Conservation (phyloP, 2,113 vertebrate species). For the Rhabdomys dilectus region DNA sequence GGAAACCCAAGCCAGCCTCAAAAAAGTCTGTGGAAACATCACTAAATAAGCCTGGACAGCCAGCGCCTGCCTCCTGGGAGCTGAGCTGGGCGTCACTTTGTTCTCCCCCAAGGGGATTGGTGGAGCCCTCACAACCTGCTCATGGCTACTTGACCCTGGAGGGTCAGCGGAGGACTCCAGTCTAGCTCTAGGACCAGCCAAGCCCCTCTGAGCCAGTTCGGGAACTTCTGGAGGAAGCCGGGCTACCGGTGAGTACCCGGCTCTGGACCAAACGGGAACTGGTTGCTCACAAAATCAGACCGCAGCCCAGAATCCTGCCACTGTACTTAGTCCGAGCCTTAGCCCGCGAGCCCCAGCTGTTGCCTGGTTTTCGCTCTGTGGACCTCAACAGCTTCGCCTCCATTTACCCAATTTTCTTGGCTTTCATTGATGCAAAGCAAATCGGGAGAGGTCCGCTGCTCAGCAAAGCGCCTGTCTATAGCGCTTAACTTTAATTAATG, state of each 20-base stretch:
- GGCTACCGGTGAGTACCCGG: constrained; percentile 33
- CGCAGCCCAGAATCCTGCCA: constrained; percentile 41
- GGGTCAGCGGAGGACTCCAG: neutral
- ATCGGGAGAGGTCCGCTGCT: constrained; percentile 78
- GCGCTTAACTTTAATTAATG: constrained; percentile 84
- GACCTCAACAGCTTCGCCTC: constrained; percentile 84
- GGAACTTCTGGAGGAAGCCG: constrained; percentile 3
- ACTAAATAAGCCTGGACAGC: neutral
- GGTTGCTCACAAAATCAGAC: constrained; percentile 3
- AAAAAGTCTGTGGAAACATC: neutral
- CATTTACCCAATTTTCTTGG: constrained; percentile 92
- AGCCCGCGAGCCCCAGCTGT: constrained; percentile 86
- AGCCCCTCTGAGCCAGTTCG: neutral
- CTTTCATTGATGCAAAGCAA: constrained; percentile 87
- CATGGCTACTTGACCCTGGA: neutral
- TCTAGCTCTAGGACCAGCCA: neutral
- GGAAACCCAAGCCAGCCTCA: neutral
- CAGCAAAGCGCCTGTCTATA: constrained; percentile 74
- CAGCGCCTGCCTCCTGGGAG: too few species aligned
- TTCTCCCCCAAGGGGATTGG: neutral
- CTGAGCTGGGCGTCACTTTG: neutral
- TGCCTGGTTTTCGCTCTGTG: constrained; percentile 88
- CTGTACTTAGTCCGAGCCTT: constrained; percentile 79
- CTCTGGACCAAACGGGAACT: neutral
- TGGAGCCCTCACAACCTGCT: neutral